Percentiles rank a stretch among this genome's conserved stretches.
These are phyloP conservation scores for Sapajus apella DNA, from an alignment of 2,113 vertebrate species.

Conservation along the genomic window DNA sequence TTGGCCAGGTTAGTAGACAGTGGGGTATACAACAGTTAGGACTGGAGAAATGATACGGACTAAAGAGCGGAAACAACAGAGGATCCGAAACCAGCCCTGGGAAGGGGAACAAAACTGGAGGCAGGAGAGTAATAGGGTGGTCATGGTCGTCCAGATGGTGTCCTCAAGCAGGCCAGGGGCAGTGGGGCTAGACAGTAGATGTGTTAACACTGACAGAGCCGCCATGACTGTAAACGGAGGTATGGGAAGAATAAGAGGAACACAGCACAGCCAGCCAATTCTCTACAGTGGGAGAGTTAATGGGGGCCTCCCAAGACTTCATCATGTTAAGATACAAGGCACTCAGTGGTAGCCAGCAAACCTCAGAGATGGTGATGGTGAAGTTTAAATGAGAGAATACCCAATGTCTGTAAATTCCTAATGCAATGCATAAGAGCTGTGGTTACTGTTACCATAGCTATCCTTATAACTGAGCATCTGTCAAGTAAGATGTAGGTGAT, in stretches of 20 bases:
- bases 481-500: background rate
- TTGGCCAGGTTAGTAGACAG: background rate
- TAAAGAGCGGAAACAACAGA: background rate
- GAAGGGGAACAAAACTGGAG: background rate
- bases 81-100: background rate
- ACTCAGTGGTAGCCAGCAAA: background rate
- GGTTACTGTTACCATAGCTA: background rate
- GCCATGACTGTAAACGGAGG: too few species aligned
- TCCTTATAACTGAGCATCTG: background rate
- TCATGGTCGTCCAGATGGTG: fast-evolving
- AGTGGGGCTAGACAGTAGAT: background rate
- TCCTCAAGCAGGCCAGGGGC: background rate
- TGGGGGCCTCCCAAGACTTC: background rate
- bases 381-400: background rate
- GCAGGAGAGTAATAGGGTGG: background rate
- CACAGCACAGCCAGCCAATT: background rate
- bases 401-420: background rate
- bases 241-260: background rate
- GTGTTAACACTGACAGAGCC: too few species aligned
- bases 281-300: background rate
- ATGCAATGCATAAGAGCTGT: background rate
- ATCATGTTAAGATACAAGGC: background rate
- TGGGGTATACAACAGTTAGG: background rate
- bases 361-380: background rate
- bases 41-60: background rate